Percentiles rank a stretch among this genome's conserved stretches.
Conservation (phyloP, 2,113 vertebrate genomes). For the Callipepla squamata region DNA sequence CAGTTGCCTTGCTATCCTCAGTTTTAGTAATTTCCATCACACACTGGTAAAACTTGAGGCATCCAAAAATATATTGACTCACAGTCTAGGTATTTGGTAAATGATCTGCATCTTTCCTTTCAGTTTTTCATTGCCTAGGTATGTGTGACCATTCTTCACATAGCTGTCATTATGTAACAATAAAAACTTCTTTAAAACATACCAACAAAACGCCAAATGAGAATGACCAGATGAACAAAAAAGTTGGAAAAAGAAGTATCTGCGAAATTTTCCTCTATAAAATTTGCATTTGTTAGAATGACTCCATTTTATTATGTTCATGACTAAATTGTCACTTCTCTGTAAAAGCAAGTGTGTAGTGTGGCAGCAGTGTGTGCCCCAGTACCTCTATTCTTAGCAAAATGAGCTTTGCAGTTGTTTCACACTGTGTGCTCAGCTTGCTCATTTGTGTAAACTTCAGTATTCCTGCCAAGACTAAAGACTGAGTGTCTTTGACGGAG, state of each 20-base stretch:
- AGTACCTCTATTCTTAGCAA: background rate
- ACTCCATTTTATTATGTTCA: background rate
- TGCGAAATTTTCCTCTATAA: background rate
- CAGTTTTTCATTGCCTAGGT: conserved; percentile 69
- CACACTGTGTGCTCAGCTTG: background rate
- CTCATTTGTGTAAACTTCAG: background rate
- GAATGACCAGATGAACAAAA: background rate
- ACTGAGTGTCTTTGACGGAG: background rate
- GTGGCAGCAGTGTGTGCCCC: background rate
- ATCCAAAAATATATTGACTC: conserved; percentile 71
- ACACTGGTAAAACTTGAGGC: conserved; percentile 57
- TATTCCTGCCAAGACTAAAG: background rate
- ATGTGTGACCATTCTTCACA: conserved; percentile 69
- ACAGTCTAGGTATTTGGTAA: conserved; percentile 78
- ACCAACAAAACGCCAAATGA: conserved; percentile 20
- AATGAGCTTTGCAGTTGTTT: background rate
- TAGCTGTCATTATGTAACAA: conserved; percentile 64
- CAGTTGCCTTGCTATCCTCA: conserved; percentile 40
- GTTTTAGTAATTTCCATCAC: conserved; percentile 70
- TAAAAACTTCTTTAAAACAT: conserved; percentile 46
- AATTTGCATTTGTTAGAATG: conserved; percentile 2
- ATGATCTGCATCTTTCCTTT: conserved; percentile 72
- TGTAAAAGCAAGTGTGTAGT: background rate
- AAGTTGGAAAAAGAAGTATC: background rate
- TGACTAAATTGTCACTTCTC: background rate